Conservation (phyloP, 2,113 vertebrate genomes). For the Emydura subglobosa region DNA sequence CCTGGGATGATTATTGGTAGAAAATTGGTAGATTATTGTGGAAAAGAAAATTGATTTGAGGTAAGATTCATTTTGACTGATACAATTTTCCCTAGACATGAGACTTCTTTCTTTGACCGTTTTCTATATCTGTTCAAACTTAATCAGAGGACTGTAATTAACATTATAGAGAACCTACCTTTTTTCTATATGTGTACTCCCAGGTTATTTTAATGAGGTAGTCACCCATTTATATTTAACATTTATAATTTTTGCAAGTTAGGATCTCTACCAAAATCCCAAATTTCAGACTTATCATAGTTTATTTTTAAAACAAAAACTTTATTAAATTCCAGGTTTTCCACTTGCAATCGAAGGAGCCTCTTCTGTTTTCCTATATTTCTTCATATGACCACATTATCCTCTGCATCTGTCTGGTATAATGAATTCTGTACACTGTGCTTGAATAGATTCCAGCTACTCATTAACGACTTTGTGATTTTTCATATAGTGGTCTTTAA, state of each 20-base stretch:
- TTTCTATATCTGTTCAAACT: neutral
- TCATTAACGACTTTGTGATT: neutral
- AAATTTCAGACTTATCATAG: neutral
- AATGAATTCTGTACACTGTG: neutral
- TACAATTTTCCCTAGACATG: neutral
- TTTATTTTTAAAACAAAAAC: neutral
- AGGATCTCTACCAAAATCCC: neutral
- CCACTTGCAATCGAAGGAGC: neutral
- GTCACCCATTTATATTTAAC: neutral
- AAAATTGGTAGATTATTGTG: neutral
- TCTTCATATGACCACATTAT: neutral
- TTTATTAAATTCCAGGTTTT: neutral
- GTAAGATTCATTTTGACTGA: conserved; percentile 1
- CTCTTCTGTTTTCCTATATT: neutral
- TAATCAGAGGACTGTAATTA: neutral
- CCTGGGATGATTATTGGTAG: neutral
- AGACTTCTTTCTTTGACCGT: neutral
- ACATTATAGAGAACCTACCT: neutral
- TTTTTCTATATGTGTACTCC: neutral
- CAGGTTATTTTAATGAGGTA: neutral
- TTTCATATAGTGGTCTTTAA: too few relatives aligned
- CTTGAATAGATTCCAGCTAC: neutral
- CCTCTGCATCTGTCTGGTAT: neutral
- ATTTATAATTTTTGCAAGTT: neutral
- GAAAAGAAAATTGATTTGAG: neutral